A percentile compares a stretch with the other conserved stretches of the same genome.
phyloP scores from a whole-genome alignment of 2,113 vertebrate species.

The Phylloscopus whistleri region DNA sequence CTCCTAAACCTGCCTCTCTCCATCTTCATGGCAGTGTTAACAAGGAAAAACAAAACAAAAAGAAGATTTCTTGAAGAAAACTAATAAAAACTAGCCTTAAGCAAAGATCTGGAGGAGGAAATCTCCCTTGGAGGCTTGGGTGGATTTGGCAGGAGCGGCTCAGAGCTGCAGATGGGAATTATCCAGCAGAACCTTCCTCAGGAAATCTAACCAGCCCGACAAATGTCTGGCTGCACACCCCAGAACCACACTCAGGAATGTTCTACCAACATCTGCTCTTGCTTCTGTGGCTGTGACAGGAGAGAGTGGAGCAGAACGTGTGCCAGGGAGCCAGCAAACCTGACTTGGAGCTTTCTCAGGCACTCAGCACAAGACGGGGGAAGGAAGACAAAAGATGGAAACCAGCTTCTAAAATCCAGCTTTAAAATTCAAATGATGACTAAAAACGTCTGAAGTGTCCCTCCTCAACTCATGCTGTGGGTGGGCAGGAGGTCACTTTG shows the following conservation, averaged over 20 bases:
- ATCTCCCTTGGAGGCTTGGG: conserved; percentile 10
- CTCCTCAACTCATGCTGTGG: not conserved
- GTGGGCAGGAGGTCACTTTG: not conserved
- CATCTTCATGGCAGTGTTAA: not conserved
- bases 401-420: not conserved
- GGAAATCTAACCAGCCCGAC: conserved; percentile 46
- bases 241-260: not conserved
- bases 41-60: no score
- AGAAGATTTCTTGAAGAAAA: not conserved
- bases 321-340: not conserved
- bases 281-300: not conserved
- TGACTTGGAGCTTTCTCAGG: not conserved
- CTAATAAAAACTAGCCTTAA: not conserved
- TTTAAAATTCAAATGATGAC: not conserved
- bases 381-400: not conserved
- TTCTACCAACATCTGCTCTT: conserved; percentile 52
- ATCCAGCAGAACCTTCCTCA: conserved; percentile 28
- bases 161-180: not conserved
- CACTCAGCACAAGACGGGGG: not conserved
- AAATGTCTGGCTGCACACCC: conserved; percentile 42
- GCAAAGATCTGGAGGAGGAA: not conserved
- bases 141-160: not conserved
- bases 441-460: not conserved
- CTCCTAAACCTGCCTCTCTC: not conserved
- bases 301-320: not conserved